Evolutionary conservation across 2,797 vertebrate species (phyloP).

Genomic region (Melanotaenia boesemani): DNA sequence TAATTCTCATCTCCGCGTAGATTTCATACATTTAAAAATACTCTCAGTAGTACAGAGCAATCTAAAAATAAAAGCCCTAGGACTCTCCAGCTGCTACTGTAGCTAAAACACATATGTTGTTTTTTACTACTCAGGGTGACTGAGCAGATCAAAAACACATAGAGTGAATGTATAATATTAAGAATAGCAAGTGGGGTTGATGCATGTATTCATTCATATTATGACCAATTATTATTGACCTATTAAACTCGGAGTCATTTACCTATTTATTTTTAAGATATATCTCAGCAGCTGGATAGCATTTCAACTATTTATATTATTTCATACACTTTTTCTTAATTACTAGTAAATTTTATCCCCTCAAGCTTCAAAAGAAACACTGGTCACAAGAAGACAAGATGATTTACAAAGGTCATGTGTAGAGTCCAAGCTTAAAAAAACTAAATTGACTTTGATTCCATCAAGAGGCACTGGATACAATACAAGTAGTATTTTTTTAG

Average conservation of each 20-base stretch:
- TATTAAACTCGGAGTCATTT: conserved; percentile 2
- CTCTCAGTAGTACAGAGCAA: conserved; percentile 42
- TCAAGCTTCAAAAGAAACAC: neutral
- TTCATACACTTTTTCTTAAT: too few relatives aligned
- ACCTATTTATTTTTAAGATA: neutral
- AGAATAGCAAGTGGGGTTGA: neutral
- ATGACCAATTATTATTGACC: conserved; percentile 1
- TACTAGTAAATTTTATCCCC: too few relatives aligned
- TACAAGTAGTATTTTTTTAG: too few relatives aligned
- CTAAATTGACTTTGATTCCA: neutral
- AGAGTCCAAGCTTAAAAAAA: neutral
- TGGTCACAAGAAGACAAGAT: neutral
- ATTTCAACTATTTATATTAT: neutral
- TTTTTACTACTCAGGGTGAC: conserved; percentile 30
- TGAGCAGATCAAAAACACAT: conserved; percentile 9
- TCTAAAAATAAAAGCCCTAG: conserved; percentile 29
- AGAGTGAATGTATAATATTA: neutral
- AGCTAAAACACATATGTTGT: conserved; percentile 56
- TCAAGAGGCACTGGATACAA: neutral
- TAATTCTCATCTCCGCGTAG: conserved; percentile 32
- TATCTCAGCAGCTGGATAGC: neutral
- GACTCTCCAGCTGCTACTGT: conserved; percentile 37
- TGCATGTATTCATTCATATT: conserved; percentile 5
- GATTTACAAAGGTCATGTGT: neutral
- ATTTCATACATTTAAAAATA: conserved; percentile 46